Conservation (phyloP, 2,888 invertebrate species). For the Trachelus stipa region DNA sequence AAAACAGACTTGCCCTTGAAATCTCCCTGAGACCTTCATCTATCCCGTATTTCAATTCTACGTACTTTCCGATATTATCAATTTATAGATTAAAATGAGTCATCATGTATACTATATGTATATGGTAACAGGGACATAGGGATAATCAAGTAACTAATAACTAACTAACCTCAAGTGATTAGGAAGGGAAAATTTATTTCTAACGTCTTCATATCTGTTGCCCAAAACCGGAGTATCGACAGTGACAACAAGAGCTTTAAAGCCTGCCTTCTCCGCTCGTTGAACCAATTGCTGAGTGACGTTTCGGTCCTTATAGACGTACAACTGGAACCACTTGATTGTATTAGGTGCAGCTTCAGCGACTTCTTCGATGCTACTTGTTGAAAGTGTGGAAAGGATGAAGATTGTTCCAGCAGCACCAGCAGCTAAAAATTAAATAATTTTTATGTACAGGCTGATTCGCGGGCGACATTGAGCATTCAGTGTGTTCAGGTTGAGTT, state of each 20-base stretch:
- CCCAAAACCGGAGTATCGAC: slow-evolving; percentile 93
- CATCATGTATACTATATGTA: neutral
- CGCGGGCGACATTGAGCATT: too few species aligned
- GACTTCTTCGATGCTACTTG: slow-evolving; percentile 89
- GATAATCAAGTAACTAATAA: slow-evolving; percentile 34
- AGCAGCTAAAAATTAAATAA: slow-evolving; percentile 73
- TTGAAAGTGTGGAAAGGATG: slow-evolving; percentile 87
- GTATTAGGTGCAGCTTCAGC: slow-evolving; percentile 80
- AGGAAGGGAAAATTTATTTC: slow-evolving; percentile 87
- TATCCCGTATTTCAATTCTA: too few species aligned
- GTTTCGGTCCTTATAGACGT: slow-evolving; percentile 84
- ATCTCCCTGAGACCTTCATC: too few species aligned
- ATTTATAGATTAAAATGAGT: too few species aligned
- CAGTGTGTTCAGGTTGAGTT: too few species aligned
- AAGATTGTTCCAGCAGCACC: slow-evolving; percentile 80
- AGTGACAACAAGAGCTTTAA: slow-evolving; percentile 86
- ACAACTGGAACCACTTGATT: slow-evolving; percentile 91
- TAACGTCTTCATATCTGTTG: slow-evolving; percentile 81
- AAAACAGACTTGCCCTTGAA: too few species aligned
- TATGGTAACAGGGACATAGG: neutral
- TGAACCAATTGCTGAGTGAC: slow-evolving; percentile 78
- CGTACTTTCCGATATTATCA: too few species aligned
- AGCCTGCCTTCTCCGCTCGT: slow-evolving; percentile 86
- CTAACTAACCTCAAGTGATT: slow-evolving; percentile 75
- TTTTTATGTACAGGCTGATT: neutral